Base-by-base conservation (phyloP, 2,113 vertebrate species). In the Semnornis frantzii region DNA sequence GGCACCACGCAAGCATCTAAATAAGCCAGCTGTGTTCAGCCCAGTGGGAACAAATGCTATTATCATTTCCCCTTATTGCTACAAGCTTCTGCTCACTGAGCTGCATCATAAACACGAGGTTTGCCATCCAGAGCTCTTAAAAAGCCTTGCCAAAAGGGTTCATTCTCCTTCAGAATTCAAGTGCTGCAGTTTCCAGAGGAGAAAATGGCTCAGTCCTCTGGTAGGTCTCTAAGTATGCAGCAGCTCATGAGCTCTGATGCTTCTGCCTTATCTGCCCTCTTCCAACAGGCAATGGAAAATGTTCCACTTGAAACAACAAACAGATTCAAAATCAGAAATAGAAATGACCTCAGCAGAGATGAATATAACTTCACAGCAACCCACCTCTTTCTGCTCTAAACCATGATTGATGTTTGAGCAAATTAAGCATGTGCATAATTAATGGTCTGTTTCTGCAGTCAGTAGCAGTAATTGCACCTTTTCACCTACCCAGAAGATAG, bases 221-320 rank as follows among this genome's bases (percentile, higher is more conserved):
- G 55, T 78, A 90, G 80, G 76, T 92, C 89, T 88, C 34, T 34
- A 72, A 94, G 73, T 60, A 90, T 46, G 90, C 55, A 85, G 16
- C 82, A 92, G 87, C 93, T 92, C 90, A 68, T 0, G 3, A 85
- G 85, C 76, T 89, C 88, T 42, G 85, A 90, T 96, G 66, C 90
- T 96, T 90, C 85, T 94, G 82, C 74, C 78, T 94, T 80, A 93
- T 95, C 90, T 90, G 77, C 83, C 85, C 60, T 84, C 70, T 62
- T 90, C 94, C 83, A 78, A 87, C 77, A 92, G 55, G 91, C 87
- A 94, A 83, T 91, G 91, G 93, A 97, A 96, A 97, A 97, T 95
- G 90, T 94, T 92, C 92, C 70, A 85, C 79, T 92, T 94, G 90
- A 93, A 94, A 77, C 75, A 96, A 95, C 95, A 95, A 92, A 96